Percentiles rank a stretch among this genome's conserved stretches.
Evolutionary conservation across 1,140 invertebrate genomes (phyloP).

Genomic region (Kradibia gibbosae): DNA sequence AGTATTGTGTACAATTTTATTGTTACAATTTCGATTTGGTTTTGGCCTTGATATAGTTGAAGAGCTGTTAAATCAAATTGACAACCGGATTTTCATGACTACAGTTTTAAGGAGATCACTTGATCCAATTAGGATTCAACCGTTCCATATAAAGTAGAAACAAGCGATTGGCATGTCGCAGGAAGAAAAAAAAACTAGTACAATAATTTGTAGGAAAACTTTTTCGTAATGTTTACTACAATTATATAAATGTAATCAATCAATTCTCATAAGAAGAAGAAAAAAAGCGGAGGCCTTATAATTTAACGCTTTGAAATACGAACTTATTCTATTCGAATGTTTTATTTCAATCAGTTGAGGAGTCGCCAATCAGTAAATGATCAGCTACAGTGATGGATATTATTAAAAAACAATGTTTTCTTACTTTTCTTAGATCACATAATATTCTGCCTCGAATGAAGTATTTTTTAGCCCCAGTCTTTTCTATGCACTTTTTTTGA

Average conservation of each 20-base stretch:
- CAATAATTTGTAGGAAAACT: slow-evolving; percentile 8
- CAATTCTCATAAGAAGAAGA: not conserved
- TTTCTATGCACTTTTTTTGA: no score
- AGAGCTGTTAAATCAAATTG: not conserved
- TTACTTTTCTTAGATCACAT: no score
- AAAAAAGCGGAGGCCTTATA: not conserved
- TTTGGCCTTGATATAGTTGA: slow-evolving; percentile 18
- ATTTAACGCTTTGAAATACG: not conserved
- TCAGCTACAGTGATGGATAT: not conserved
- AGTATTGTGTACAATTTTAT: not conserved
- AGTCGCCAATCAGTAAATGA: not conserved
- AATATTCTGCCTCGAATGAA: no score
- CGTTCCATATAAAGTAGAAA: slow-evolving; percentile 23
- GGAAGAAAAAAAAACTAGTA: slow-evolving; percentile 11
- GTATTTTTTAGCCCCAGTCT: no score
- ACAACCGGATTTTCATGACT: slow-evolving; percentile 35
- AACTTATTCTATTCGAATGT: not conserved
- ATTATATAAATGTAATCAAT: slow-evolving; percentile 12
- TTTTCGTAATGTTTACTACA: not conserved
- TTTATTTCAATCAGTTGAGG: not conserved
- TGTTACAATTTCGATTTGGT: not conserved
- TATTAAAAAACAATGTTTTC: not conserved
- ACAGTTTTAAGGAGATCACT: slow-evolving; percentile 5
- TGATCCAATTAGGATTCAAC: not conserved
- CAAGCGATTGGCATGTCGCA: not conserved